Evolutionary conservation across 2,888 invertebrate genomes (phyloP), one percentile per base, ranked within the genome.

Genomic region (Drosophila dives): DNA sequence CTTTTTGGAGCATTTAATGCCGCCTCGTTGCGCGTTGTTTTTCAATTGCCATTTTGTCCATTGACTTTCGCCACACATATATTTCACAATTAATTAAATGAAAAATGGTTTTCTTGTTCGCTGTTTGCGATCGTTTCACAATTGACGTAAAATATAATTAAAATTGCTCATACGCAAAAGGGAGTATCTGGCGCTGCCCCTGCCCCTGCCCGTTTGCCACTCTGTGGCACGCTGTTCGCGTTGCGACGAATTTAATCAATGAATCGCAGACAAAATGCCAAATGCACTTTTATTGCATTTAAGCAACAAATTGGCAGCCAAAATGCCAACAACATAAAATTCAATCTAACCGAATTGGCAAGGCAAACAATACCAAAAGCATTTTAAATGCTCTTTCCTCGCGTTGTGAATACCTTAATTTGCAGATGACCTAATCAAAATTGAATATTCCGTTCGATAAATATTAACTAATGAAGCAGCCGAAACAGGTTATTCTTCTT

Each of bases 81-180:
- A 77, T 69, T 83, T 89, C 90, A 67, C 86, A 90, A 89, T 90
- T 90, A 90, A 90, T 89, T 86, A 86, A 86, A 86, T 81, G 78
- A 75, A 89, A 85, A 90, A 86, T 80, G 83, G 69, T 73, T 83
- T 88, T 71, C 68, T 71, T 75, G 71, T 65, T 54, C 38, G 36
- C 45, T 8, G 23, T 23, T 26, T 68, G 69, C 51, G 60, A 40
- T 67, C 64, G 63, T 83, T 90, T 85, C 77, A 85, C 90, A 89
- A 89, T 85, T 88, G 90, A 89, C 89, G 89, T 90, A 71, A 90
- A 85, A 85, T 90, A 85, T 90, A 85, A 85, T 85, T 85, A 85
- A 90, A 85, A 90, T 85, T 86, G 89, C 64, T 80, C 71, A 73
- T 83, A 75, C 71, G 86, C 72, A 70, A 86, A 42, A 59, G 60